Percentiles rank a stretch among this genome's conserved stretches.
Conservation (phyloP, 2,888 invertebrate species). For the Nezara viridula region DNA sequence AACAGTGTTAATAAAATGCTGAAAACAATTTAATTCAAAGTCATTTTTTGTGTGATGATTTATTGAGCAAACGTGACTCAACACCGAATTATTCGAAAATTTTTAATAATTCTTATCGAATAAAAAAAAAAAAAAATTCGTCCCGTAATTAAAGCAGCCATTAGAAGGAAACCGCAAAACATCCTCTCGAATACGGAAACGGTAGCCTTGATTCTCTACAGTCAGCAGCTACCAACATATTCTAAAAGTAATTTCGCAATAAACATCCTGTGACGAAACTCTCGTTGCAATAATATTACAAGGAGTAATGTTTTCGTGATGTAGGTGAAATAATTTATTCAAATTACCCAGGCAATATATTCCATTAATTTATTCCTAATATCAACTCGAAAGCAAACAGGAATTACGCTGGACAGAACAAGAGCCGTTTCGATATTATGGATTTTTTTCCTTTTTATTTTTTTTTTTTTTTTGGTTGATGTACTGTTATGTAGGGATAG, state of each 20-base stretch:
- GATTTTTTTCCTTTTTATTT: not conserved
- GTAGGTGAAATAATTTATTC: conserved; percentile 27
- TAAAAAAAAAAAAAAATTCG: not conserved
- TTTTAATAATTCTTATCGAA: not conserved
- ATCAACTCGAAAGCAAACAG: not conserved
- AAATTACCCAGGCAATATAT: not conserved
- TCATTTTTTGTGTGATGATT: too few relatives aligned
- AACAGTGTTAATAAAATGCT: too few relatives aligned
- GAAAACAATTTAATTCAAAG: too few relatives aligned
- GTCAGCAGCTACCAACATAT: not conserved
- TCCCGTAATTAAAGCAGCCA: not conserved
- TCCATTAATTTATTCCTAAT: conserved; percentile 23
- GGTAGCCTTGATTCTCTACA: not conserved
- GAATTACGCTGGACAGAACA: not conserved
- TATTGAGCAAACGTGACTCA: too few relatives aligned
- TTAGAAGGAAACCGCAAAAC: conserved; percentile 3
- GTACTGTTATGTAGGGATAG: not conserved
- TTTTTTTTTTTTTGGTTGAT: not conserved
- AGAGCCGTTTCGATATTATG: not conserved
- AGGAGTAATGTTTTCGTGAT: not conserved
- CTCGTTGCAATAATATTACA: not conserved
- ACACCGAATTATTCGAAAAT: too few relatives aligned
- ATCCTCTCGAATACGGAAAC: conserved; percentile 5
- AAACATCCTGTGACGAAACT: not conserved
- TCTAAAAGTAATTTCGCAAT: conserved; percentile 35